Evolutionary conservation across 2,113 vertebrate genomes (phyloP), one percentile per base, ranked within the genome.

Genomic region (Urocitellus parryii): DNA sequence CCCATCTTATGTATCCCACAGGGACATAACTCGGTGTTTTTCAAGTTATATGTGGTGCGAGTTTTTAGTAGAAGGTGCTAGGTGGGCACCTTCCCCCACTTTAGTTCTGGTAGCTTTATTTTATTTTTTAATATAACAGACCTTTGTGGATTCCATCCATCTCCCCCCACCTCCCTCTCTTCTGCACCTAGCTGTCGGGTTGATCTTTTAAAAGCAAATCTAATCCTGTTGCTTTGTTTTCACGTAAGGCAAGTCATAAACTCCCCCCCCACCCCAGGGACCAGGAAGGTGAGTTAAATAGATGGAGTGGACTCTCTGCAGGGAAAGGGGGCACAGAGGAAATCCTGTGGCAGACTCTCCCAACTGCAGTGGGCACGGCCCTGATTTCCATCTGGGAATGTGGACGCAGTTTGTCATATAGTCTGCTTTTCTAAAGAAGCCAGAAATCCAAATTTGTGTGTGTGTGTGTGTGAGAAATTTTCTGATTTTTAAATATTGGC

Each of bases 401-500:
- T 4, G 24, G n/a, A 32, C 34, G 80, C 77, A 29, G 24, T 65
- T 85, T 48, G 78, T 65, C 17, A 17, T 29, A n/a, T 27, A 20
- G 16, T 39, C 39, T 22, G 24, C 39, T 65, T 74, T 74, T 86
- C 17, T 37, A 70, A 86, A 89, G 68, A 63, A 93, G 53, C 61
- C 42, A n/a, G 45, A 85, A 61, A 80, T 89, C 37, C 70, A 73
- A 27, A 85, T 86, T 85, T 85, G 81, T 88, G 8, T 45, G 5
- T 42, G 8, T 45, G 5, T 42, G 5, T 42, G 5, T 63, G 74
- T 78, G 34, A 68, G 63, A 56, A 9, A n/a, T 72, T 77, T 86
- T 82, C 80, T 87, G 65, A 70, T 76, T 89, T 81, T 95, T 82
- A 67, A 92, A 63, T 68, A 48, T 2, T 85, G 45, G 34, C 14